Evolutionary conservation across 1,140 invertebrate genomes (phyloP).

Genomic region (Bombus ignitus): DNA sequence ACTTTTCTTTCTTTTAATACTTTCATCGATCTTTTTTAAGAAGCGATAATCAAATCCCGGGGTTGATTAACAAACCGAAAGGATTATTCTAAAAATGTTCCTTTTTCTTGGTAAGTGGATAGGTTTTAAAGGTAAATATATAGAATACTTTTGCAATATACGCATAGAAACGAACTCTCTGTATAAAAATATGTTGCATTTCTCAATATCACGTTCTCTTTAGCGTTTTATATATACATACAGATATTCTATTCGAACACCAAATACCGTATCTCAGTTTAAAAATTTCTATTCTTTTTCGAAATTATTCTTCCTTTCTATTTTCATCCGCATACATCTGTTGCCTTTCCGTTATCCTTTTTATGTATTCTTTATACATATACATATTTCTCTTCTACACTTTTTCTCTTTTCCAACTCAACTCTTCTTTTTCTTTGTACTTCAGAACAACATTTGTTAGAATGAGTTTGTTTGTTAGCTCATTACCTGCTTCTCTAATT

Average conservation of each 20-base stretch:
- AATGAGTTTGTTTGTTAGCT: not conserved
- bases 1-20: conserved; percentile 3
- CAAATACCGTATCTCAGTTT: conserved; percentile 4
- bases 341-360: not conserved
- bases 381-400: not conserved
- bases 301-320: not conserved
- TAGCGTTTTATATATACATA: not conserved
- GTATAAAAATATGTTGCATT: conserved; percentile 71
- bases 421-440: not conserved
- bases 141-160: conserved; percentile 67
- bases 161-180: conserved; percentile 63
- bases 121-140: conserved; percentile 55
- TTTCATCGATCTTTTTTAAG: not conserved
- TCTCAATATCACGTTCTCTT: conserved; percentile 10
- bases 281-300: conserved; percentile 24
- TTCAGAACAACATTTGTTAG: not conserved
- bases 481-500: too few species aligned
- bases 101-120: not conserved
- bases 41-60: not conserved
- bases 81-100: not conserved
- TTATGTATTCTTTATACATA: not conserved
- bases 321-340: not conserved
- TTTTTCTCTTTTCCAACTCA: not conserved
- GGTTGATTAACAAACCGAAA: not conserved
- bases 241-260: conserved; percentile 29